A percentile compares a stretch with the other conserved stretches of the same genome.
phyloP scores from a whole-genome alignment of 2,888 invertebrate species.

The Rotaria macrura region DNA sequence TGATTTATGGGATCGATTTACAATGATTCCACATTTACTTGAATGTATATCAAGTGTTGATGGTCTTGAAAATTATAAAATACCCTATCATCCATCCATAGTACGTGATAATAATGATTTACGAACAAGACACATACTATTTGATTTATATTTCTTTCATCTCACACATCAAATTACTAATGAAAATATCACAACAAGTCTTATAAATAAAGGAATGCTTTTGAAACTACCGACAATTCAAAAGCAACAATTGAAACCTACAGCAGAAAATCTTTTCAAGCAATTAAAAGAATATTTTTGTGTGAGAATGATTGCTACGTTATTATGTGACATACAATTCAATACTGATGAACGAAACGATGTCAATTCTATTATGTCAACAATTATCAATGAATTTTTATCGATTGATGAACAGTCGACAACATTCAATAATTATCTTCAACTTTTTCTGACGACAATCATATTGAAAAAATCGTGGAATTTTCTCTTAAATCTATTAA shows the following conservation, averaged over 20 bases:
- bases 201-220: neutral
- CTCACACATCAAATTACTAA: neutral
- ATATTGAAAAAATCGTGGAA: neutral
- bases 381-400: neutral
- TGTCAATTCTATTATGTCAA: neutral
- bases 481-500: neutral
- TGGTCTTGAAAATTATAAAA: neutral
- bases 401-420: neutral
- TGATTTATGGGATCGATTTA: neutral
- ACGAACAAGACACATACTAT: neutral
- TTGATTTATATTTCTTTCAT: slow-evolving; percentile 1
- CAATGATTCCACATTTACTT: neutral
- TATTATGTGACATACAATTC: neutral
- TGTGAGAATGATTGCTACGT: neutral
- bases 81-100: neutral
- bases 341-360: neutral
- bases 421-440: neutral
- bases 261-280: neutral
- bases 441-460: neutral
- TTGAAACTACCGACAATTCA: neutral
- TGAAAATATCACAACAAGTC: neutral
- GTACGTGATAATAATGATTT: neutral
- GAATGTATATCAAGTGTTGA: neutral
- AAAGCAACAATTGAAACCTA: neutral
- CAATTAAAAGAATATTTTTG: neutral